Evolutionary conservation across 23 tunicate genomes (phyloP), one percentile per base, ranked within the genome.

Genomic region (Diplosoma virens): DNA sequence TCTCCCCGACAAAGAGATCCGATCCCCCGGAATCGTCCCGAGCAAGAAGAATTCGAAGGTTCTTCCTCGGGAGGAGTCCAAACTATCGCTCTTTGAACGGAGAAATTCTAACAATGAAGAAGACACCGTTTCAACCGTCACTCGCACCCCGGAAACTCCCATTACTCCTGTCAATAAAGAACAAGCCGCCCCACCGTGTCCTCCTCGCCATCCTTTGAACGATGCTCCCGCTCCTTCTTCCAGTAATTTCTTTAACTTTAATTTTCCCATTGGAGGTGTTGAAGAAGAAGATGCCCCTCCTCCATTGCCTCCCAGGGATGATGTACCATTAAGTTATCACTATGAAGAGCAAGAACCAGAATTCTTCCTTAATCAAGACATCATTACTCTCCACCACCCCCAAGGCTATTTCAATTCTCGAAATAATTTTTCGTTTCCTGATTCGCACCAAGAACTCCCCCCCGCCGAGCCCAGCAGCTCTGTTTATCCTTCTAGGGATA

Each of bases 1-100:
- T 9, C 55, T 79, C 66, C 69, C 86, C 24, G 97, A 90, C 58
- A 90, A 90, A 36, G 97, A 90, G 41, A 79, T 84, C 27, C 84
- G 84, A 50, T 90, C 97, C 3, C 97, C 97, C 0, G 97, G 97
- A 6, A 90, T 75, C 30, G 80, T 72, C 1, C 79, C 81, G 28
- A 82, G 97, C 73, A 90, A 90, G 65, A 82, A 76, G 47, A 60
- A 55, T 61, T 34, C 53, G 46, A 50, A 66, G 34, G 47, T 66
- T 0, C 53, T 77, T 0, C 58, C 47, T 33, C 70, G 85, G 25
- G 97, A 90, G 25, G 97, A 90, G 25, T 73, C 87, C 26, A 35
- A 52, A 31, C 54, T 84, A 59, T 61, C 81, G 27, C 48, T 82
- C 47, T 25, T 56, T 32, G 76, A 84, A 6, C 33, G 76, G 2